Evolutionary conservation across 1,140 invertebrate species (phyloP).

Genomic region (Aphis gossypii): DNA sequence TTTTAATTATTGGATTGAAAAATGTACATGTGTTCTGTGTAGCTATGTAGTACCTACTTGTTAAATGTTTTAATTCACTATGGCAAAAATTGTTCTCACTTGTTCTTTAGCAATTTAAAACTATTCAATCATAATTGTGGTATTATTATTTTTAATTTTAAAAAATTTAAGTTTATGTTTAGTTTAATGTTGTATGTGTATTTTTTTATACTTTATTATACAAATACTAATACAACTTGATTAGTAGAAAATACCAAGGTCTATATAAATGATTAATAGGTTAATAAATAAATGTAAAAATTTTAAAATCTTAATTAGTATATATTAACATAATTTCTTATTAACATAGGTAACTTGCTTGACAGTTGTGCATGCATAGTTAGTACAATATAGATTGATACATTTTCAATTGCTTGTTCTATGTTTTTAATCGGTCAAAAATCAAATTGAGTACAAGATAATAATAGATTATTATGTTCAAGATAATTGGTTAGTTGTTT

Average conservation of each 20-base stretch:
- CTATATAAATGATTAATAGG: too few relatives aligned
- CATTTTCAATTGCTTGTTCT: not conserved
- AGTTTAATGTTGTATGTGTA: not conserved
- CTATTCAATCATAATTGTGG: too few relatives aligned
- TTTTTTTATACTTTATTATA: not conserved
- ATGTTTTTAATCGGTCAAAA: not conserved
- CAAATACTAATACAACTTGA: not conserved
- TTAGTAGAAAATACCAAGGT: not conserved
- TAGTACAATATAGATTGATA: not conserved
- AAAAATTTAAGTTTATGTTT: not conserved
- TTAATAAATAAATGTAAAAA: too few relatives aligned
- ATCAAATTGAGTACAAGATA: not conserved
- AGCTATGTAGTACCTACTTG: not conserved
- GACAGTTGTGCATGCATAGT: too few relatives aligned
- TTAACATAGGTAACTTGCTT: too few relatives aligned
- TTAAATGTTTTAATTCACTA: not conserved
- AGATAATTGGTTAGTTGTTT: not conserved
- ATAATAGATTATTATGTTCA: not conserved
- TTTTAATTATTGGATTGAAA: not conserved
- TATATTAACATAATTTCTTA: too few relatives aligned
- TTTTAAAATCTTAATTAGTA: too few relatives aligned
- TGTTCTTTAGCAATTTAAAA: too few relatives aligned
- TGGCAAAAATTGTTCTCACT: not conserved
- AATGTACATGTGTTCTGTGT: not conserved
- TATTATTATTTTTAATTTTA: too few relatives aligned